Evolutionary conservation across 2,113 vertebrate genomes (phyloP), one percentile per base, ranked within the genome.

Genomic region (Spea bombifrons): DNA sequence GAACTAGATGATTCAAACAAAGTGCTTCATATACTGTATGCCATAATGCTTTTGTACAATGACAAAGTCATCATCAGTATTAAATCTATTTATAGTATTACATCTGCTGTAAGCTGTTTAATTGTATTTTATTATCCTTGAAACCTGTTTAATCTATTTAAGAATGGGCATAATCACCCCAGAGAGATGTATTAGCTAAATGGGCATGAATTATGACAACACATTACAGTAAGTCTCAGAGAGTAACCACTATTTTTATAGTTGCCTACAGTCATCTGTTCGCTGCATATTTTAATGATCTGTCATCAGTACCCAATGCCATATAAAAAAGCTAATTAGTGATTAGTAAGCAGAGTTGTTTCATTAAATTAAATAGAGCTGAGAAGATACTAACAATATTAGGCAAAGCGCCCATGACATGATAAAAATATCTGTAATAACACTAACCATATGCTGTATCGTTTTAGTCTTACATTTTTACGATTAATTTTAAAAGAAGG

Each of bases 71-170:
- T 61, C 49, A 72, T 59, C 10, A 12, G 13, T 72, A 59, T 8
- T 44, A 44, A 55, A 76, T 69, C 52, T 70, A 69, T 69, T 69
- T 76, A 70, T 59, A n/a, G 48, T n/a, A 46, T 12, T 7, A 9
- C 47, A 16, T 7, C 53, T 17, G 55, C 50, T 69, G 52, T 69
- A 76, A 76, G 67, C n/a, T 59, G 44, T 68, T 63, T 76, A 43
- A 76, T 76, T 69, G 66, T 70, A 76, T 48, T 76, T 61, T 69
- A 76, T 76, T 76, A 69, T 76, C 75, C 66, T 69, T 48, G 46
- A 69, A 9, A 9, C 66, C 9, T 8, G 46, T 48, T 70, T 61
- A 76, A 76, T 70, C 61, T 53, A 61, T 66, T 76, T 69, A 61
- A 43, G 53, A 57, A 67, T 50, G 44, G 8, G 8, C 43, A 47